Conservation (phyloP, 2,113 vertebrate genomes). For the Cynoglossus semilaevis region DNA sequence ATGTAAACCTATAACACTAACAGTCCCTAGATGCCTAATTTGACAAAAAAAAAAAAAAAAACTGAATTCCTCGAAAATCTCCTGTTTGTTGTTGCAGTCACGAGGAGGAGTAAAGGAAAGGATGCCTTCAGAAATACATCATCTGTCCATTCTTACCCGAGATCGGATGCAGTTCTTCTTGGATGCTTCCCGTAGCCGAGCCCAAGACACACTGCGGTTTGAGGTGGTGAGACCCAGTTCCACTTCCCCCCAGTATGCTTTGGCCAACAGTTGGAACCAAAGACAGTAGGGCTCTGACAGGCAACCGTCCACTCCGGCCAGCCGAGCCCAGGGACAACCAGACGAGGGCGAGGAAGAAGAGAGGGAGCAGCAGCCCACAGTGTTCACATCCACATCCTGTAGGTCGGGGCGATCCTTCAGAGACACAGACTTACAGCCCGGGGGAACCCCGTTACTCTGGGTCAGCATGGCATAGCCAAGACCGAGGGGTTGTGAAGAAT, state of each 20-base stretch:
- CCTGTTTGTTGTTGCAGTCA: too few relatives aligned
- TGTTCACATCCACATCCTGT: constrained; percentile 50
- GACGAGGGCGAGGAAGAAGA: constrained; percentile 48
- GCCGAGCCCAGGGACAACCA: constrained; percentile 71
- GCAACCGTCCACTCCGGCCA: constrained; percentile 72
- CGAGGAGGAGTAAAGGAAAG: neutral
- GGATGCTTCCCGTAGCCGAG: constrained; percentile 63
- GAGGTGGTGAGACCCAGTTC: constrained; percentile 67
- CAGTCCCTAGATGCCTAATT: constrained; percentile 1
- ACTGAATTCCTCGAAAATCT: too few relatives aligned
- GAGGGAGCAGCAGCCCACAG: constrained; percentile 59
- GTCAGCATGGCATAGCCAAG: constrained; percentile 74
- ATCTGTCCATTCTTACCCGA: constrained; percentile 58
- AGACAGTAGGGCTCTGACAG: constrained; percentile 75
- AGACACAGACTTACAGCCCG: constrained; percentile 51
- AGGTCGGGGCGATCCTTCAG: constrained; percentile 57
- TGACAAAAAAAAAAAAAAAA: constrained; percentile 1
- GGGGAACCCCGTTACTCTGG: constrained; percentile 65
- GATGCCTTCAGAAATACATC: constrained; percentile 23
- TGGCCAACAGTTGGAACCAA: constrained; percentile 75
- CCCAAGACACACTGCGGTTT: constrained; percentile 63
- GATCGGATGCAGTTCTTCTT: constrained; percentile 63
- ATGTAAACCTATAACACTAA: constrained; percentile 42
- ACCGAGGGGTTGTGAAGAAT: constrained; percentile 16
- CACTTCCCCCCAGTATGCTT: constrained; percentile 74